A percentile compares a stretch with the other conserved stretches of the same genome.
Conservation (phyloP, 2,113 vertebrate genomes). For the Limanda limanda region DNA sequence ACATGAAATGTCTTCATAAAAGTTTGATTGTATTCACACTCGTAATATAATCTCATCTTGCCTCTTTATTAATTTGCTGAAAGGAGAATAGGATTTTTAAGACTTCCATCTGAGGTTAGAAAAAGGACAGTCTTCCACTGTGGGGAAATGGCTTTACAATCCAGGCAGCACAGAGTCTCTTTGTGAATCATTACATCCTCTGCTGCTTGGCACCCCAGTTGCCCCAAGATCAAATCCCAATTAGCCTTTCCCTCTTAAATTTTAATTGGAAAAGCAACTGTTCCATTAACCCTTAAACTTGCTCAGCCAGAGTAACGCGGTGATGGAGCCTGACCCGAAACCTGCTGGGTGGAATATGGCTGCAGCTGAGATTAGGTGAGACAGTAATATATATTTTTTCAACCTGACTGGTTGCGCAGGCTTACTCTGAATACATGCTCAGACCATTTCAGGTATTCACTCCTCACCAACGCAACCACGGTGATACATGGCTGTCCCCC, state of each 20-base stretch:
- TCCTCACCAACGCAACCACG: not conserved
- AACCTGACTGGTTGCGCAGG: not conserved
- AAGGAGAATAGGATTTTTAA: not conserved
- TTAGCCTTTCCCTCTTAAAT: constrained; percentile 54
- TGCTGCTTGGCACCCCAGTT: constrained; percentile 13
- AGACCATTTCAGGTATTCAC: constrained; percentile 1
- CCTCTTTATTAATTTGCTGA: not conserved
- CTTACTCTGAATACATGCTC: constrained; percentile 2
- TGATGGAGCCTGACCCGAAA: constrained; percentile 10
- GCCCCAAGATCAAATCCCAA: constrained; percentile 43
- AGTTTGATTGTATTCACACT: not conserved
- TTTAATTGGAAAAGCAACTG: constrained; percentile 65
- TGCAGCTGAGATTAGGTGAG: constrained; percentile 26
- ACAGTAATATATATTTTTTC: not conserved
- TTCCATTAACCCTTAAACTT: constrained; percentile 60
- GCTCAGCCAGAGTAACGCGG: not conserved
- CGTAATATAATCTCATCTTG: not conserved
- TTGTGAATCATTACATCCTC: constrained; percentile 21
- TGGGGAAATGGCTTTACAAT: constrained; percentile 8
- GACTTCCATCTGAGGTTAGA: constrained; percentile 2
- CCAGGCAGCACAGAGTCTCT: not conserved
- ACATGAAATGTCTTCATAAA: not conserved
- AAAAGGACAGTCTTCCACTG: not conserved
- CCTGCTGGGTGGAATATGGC: constrained; percentile 4
- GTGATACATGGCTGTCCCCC: not conserved